phyloP scores from a whole-genome alignment of 2,113 vertebrate genomes.

The Ahaetulla prasina region DNA sequence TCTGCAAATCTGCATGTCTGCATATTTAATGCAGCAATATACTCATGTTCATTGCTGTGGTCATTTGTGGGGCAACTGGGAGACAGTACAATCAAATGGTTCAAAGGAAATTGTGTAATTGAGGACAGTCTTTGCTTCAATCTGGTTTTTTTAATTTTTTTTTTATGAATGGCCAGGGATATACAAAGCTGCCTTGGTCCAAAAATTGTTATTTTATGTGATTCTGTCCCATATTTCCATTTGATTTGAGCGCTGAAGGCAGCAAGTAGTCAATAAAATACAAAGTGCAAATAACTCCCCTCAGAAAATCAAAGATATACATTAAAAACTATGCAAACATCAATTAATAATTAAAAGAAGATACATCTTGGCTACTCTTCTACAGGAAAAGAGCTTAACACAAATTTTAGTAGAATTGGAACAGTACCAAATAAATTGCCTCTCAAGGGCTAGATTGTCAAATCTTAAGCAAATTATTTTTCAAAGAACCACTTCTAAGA shows the following conservation, averaged over 20 bases:
- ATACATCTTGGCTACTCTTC: not conserved
- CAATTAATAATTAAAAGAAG: not conserved
- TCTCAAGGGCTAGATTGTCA: not conserved
- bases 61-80: not conserved
- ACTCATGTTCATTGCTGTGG: constrained; percentile 3
- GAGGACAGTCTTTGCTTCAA: constrained; percentile 19
- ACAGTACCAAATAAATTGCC: not conserved
- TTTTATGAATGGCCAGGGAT: not conserved
- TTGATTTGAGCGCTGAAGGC: not conserved
- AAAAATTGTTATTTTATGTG: not conserved
- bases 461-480: not conserved
- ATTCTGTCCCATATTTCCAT: not conserved
- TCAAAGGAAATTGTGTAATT: not conserved
- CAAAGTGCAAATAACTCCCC: not conserved
- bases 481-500: not conserved
- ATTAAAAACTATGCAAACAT: not conserved
- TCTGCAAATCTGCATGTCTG: not conserved
- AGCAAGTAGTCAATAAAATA: not conserved
- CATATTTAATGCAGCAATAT: not conserved
- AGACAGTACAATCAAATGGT: constrained; percentile 12
- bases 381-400: not conserved
- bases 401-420: not conserved
- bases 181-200: not conserved
- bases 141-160: no score
- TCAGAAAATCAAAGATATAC: not conserved